Base-by-base conservation (phyloP, 1,140 invertebrate species). In the Linepithema humile region DNA sequence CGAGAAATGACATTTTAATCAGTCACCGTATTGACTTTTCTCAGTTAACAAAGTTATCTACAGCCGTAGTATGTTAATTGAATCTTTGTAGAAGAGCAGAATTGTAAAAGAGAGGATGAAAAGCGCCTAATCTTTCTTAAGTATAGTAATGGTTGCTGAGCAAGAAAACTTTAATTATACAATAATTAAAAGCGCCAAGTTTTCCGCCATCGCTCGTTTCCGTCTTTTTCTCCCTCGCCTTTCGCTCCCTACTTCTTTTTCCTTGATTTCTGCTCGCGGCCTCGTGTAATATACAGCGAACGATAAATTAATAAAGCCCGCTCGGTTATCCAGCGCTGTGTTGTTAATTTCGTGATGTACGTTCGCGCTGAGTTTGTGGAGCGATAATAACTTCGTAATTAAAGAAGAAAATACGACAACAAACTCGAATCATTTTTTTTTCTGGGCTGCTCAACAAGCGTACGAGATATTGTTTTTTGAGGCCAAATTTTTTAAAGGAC, bases 271-370 rank as follows among this genome's bases (percentile, higher is more conserved):
- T 62, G 62, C 45, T 32, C 26, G 67, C 29, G 59, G 67, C 67
- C 48, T 65, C 75, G 83, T 74, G 85, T 89, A 89, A 86, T 91
- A 91, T 89, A 84, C 78, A 83, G 29, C 43, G 83, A 85, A 86
- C 85, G 86, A 92, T 93, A 92, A 93, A 93, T 93, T 92, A 92
- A 93, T 93, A 92, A 92, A 92, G 88, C 85, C 67, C 64, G 83
- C 73, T 32, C 73, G 38, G 69, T 84, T 80, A 70, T 84, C 62
- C 75, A 26, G 45, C 87, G 64, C 73, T 70, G 82, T 45, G 89
- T 88, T 87, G 74, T 70, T 88, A 83, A 67, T 84, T 83, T 57
- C 50, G 40, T 70, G 70, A 85, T 82, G 65, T 75, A 89, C 83
- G 65, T 75, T 43, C 35, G 62, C n/a, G 35, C 57, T 57, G 74